Evolutionary conservation across 2,797 vertebrate species (phyloP).

Genomic region (Acestrorhynchus altus): DNA sequence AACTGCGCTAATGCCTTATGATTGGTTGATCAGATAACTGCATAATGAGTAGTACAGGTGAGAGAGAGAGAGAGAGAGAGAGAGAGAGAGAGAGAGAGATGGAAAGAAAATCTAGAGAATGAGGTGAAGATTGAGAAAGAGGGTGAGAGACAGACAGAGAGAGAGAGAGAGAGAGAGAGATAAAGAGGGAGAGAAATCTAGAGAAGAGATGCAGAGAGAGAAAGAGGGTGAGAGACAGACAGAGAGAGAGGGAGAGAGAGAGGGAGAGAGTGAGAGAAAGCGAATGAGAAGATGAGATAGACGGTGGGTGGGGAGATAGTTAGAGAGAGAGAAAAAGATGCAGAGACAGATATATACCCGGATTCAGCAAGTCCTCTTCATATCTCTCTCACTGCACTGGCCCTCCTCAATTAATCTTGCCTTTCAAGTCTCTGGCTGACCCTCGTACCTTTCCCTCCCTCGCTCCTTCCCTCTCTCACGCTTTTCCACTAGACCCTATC

Average conservation of each 20-base stretch:
- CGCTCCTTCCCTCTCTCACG: slow-evolving; percentile 34
- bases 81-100: not conserved
- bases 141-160: no score
- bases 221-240: not conserved
- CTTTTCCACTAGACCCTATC: slow-evolving; percentile 7
- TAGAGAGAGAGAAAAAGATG: slow-evolving; percentile 16
- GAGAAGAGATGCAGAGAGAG: slow-evolving; percentile 12
- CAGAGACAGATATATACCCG: slow-evolving; percentile 25
- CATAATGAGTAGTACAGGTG: not conserved
- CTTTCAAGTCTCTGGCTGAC: slow-evolving; percentile 56
- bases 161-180: not conserved
- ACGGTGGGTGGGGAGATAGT: not conserved
- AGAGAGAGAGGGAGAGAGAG: not conserved
- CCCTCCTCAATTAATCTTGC: slow-evolving; percentile 56
- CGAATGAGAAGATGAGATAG: no score
- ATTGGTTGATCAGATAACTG: no score
- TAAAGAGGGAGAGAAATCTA: not conserved
- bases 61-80: not conserved
- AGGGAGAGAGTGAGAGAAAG: not conserved
- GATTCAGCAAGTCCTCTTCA: slow-evolving; percentile 25
- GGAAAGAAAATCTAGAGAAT: not conserved
- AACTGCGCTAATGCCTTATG: no score
- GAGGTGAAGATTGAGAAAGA: no score
- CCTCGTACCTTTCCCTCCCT: slow-evolving; percentile 36
- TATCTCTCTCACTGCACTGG: slow-evolving; percentile 47